Base-by-base conservation (phyloP, 2,888 invertebrate species). In the Mamestra brassicae region DNA sequence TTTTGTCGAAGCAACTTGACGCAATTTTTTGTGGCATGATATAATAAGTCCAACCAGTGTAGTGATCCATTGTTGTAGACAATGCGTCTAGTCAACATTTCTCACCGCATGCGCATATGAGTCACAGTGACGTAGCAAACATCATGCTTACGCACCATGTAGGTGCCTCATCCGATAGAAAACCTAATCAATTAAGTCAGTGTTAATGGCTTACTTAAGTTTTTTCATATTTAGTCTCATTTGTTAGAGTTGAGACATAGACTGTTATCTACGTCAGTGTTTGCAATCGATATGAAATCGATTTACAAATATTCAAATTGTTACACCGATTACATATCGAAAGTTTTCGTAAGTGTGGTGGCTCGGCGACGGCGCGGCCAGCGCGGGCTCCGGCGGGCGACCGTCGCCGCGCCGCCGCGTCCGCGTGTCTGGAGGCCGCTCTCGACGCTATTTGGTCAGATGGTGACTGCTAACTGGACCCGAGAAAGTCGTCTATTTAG, bases 401-500 rank as follows among this genome's bases (percentile, higher is more conserved):
- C 77, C 60, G 83, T 66, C 70, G 81, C 11, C 74, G 75, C 63
- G 71, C 80, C 67, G 76, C 84, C 80, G 87, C 81, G 88, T 88
- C 88, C 86, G 89, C 87, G 84, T 86, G 89, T 89, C 88, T 86
- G 81, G 87, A 79, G 86, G 91, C 88, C 88, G 86, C 88, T 88
- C 89, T 89, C 90, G 85, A 82, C 89, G 90, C 86, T 89, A 89
- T 92, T 93, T 91, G 92, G 92, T 92, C 92, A 93, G 90, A 90
- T 92, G 90, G 88, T 88, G 89, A 92, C 91, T 93, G 92, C 93
- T 92, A 93, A 93, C 92, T 95, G 93, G 92, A 92, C 91, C 92
- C 93, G 93, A 93, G 95, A 95, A 95, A 95, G 95, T 94, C 91
- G 92, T 95, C 94, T 94, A 95, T 96, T 95, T 95, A 93, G 94